phyloP scores from a whole-genome alignment of 1,140 invertebrate species.

The Anadara kagoshimensis region DNA sequence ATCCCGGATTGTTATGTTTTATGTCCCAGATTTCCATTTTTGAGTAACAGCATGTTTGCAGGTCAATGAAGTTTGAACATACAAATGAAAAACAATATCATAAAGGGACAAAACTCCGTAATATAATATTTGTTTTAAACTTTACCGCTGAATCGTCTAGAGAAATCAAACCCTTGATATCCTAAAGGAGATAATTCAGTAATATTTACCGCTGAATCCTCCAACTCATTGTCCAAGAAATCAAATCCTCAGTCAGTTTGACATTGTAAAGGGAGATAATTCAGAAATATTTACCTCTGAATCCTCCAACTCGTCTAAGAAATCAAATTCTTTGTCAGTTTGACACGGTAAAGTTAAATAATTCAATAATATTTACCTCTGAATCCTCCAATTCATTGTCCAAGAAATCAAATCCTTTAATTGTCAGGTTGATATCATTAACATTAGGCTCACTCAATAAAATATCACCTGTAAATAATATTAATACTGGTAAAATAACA shows the following conservation, averaged over 20 bases:
- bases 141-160: too few species aligned
- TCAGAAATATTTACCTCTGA: conserved; percentile 86
- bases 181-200: too few species aligned
- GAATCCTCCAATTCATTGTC: conserved; percentile 99
- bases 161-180: too few species aligned
- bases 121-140: too few species aligned
- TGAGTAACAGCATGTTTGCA: too few species aligned
- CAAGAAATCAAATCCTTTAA: conserved; percentile 99
- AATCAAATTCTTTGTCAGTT: conserved; percentile 84
- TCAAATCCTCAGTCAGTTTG: conserved; percentile 83
- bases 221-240: conserved; percentile 98
- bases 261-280: background rate
- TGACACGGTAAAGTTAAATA: background rate
- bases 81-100: too few species aligned
- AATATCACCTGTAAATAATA: conserved; percentile 61
- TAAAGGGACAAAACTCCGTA: background rate
- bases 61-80: too few species aligned
- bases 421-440: conserved; percentile 75
- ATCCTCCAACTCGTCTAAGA: conserved; percentile 97
- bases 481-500: too few species aligned
- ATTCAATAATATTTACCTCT: conserved; percentile 82
- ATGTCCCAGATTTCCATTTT: too few species aligned
- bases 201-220: conserved; percentile 92
- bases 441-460: conserved; percentile 65
- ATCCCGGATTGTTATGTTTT: too few species aligned